These are phyloP conservation scores for Drosophila mayri DNA, from an alignment of 1,140 invertebrate species.

Conservation along the genomic window DNA sequence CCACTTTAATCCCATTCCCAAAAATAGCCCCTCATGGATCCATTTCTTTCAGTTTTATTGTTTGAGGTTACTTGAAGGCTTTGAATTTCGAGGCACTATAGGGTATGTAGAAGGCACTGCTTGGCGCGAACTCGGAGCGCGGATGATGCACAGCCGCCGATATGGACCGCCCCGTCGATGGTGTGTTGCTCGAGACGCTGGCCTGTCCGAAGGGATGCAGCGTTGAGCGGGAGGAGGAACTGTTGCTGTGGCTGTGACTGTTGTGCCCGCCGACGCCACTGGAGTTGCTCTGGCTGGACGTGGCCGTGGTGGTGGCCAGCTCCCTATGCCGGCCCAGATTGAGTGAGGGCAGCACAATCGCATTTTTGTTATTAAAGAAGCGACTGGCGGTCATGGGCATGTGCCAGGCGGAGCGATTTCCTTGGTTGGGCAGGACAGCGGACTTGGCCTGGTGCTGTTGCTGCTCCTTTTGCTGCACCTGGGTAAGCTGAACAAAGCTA, in stretches of 20 bases:
- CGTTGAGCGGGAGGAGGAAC: slow-evolving; percentile 48
- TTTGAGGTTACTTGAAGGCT: slow-evolving; percentile 79
- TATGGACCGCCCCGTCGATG: slow-evolving; percentile 75
- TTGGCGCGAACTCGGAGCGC: slow-evolving; percentile 61
- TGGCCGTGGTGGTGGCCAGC: slow-evolving; percentile 46
- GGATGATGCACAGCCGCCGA: slow-evolving; percentile 78
- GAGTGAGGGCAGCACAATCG: slow-evolving; percentile 72
- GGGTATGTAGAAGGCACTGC: slow-evolving; percentile 76
- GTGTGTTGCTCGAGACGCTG: slow-evolving; percentile 69
- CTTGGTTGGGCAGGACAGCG: slow-evolving; percentile 65
- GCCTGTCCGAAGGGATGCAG: slow-evolving; percentile 47
- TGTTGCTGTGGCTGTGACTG: slow-evolving; percentile 55
- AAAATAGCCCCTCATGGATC: neutral
- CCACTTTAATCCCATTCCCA: neutral
- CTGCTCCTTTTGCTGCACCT: slow-evolving; percentile 67
- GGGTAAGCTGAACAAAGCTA: slow-evolving; percentile 80
- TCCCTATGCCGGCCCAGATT: slow-evolving; percentile 63
- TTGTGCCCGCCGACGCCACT: slow-evolving; percentile 55
- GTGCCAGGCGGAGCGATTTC: slow-evolving; percentile 73
- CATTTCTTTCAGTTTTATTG: slow-evolving; percentile 62
- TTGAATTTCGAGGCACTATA: slow-evolving; percentile 84
- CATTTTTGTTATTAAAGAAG: slow-evolving; percentile 75
- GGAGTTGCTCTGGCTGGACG: slow-evolving; percentile 61
- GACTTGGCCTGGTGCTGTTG: slow-evolving; percentile 69
- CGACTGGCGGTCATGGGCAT: slow-evolving; percentile 70